A percentile compares a stretch with the other conserved stretches of the same genome.
These are phyloP conservation scores for Odocoileus virginianus DNA, from an alignment of 2,113 vertebrate genomes.

Conservation along the genomic window DNA sequence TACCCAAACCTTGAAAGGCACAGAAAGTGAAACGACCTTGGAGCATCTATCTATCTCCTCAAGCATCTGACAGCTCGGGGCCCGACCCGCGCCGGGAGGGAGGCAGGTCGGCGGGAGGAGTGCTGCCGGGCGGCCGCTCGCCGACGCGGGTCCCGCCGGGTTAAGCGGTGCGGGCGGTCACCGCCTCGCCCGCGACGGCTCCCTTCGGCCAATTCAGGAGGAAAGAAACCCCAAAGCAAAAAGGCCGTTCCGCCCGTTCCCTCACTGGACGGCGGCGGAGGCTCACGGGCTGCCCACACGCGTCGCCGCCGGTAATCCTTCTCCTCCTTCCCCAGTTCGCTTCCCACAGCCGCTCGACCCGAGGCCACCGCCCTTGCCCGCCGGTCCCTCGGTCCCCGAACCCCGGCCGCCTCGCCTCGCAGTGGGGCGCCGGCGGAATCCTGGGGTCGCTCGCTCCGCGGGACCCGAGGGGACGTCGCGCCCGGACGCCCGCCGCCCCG, in stretches of 20 bases:
- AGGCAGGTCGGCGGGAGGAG: neutral
- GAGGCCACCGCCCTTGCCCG: neutral
- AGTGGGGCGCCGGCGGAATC: neutral
- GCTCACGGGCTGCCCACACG: neutral
- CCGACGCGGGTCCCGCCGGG: neutral
- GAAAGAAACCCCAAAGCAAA: neutral
- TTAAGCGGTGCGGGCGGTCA: accelerated
- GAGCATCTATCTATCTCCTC: accelerated
- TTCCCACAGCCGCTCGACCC: neutral
- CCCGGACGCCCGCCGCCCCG: neutral
- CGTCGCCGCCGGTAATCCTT: neutral
- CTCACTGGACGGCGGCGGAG: neutral
- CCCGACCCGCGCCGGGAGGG: neutral
- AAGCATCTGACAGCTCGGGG: neutral
- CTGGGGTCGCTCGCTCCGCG: neutral
- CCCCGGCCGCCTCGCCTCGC: neutral
- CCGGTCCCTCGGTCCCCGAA: neutral
- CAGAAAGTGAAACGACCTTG: neutral
- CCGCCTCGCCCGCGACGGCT: neutral
- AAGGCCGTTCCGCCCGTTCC: neutral
- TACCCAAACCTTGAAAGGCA: neutral
- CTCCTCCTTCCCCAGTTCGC: neutral
- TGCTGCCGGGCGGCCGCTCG: neutral
- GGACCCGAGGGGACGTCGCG: neutral
- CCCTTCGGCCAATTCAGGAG: accelerated